Evolutionary conservation across 2,888 invertebrate species (phyloP).

Genomic region (Apoderus coryli): DNA sequence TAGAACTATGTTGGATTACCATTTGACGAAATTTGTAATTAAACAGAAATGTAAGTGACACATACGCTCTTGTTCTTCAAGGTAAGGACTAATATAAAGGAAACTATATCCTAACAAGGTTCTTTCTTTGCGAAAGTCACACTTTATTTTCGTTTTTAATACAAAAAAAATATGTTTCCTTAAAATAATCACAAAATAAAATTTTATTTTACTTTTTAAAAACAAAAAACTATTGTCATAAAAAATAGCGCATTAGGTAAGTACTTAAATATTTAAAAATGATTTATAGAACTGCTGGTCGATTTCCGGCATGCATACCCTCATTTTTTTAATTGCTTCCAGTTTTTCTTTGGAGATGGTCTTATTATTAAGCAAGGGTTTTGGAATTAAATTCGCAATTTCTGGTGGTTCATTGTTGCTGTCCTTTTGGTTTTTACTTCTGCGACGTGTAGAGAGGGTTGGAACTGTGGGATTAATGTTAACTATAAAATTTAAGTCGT

Average conservation of each 20-base stretch:
- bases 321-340: slow-evolving; percentile 7
- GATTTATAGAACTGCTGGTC: not conserved
- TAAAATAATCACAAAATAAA: not conserved
- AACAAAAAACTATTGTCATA: slow-evolving; percentile 2
- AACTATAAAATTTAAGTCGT: too few species aligned
- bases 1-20: too few species aligned
- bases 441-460: too few species aligned
- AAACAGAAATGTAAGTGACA: not conserved
- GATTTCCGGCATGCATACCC: slow-evolving; percentile 1
- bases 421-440: not conserved
- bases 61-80: too few species aligned
- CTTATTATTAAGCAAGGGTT: not conserved
- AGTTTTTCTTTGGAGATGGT: slow-evolving; percentile 3
- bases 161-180: not conserved
- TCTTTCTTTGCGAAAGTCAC: too few species aligned
- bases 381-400: not conserved
- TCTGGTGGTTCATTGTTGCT: not conserved
- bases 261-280: slow-evolving; percentile 1
- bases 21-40: too few species aligned
- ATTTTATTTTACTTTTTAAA: not conserved
- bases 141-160: not conserved
- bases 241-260: too few species aligned
- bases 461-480: too few species aligned
- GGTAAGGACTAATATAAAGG: too few species aligned
- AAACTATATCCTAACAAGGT: too few species aligned